Conservation (phyloP, 2,797 vertebrate genomes). For the Neostethus bicornis region DNA sequence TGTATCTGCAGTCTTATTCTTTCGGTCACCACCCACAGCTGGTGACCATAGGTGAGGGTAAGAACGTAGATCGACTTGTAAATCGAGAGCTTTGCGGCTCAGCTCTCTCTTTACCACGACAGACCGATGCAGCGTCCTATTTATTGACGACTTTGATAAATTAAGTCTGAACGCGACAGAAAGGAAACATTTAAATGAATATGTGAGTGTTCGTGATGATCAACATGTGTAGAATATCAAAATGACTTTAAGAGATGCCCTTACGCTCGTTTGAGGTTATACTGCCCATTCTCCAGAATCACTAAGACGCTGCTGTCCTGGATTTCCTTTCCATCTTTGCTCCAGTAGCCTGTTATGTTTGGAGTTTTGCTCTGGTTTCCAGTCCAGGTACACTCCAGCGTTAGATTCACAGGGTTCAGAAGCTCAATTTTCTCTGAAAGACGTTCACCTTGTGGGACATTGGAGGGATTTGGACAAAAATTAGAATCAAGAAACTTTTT, state of each 20-base stretch:
- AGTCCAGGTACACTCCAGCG: constrained; percentile 79
- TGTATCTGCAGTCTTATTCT: too few species aligned
- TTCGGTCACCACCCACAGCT: too few species aligned
- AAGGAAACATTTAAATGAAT: too few species aligned
- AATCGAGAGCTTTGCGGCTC: too few species aligned
- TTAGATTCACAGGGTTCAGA: constrained; percentile 56
- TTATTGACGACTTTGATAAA: too few species aligned
- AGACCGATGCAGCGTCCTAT: too few species aligned
- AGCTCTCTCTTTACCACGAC: too few species aligned
- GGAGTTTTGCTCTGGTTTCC: constrained; percentile 31
- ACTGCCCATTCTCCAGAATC: constrained; percentile 55
- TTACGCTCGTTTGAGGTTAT: constrained; percentile 64
- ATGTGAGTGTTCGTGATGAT: background rate
- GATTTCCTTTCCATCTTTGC: constrained; percentile 69
- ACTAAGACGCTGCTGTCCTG: constrained; percentile 46
- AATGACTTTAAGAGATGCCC: constrained; percentile 25
- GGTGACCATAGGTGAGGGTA: too few species aligned
- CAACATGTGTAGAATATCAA: background rate
- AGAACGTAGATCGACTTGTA: too few species aligned
- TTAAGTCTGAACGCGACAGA: too few species aligned
- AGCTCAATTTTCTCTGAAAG: constrained; percentile 60
- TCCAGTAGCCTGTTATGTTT: constrained; percentile 81
- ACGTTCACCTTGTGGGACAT: constrained; percentile 53
- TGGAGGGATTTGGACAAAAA: constrained; percentile 3
- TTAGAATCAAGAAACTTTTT: too few species aligned